phyloP scores from a whole-genome alignment of 2,888 invertebrate species.

The Mesoligia furuncula region DNA sequence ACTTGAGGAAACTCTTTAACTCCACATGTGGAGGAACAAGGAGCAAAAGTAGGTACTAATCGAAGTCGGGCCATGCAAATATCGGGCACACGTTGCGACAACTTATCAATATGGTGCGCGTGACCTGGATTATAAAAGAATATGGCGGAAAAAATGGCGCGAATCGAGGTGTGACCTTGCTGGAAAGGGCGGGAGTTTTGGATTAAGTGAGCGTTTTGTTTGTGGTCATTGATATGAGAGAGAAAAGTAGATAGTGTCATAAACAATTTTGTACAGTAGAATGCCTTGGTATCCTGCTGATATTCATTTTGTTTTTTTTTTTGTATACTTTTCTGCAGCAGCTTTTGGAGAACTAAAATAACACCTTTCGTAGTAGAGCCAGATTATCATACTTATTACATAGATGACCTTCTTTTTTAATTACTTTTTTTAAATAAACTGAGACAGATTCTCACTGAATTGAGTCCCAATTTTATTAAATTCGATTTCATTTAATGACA shows the following conservation, averaged over 20 bases:
- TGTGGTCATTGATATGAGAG: neutral
- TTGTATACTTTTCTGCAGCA: no score
- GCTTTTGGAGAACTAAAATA: neutral
- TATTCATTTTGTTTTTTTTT: no score
- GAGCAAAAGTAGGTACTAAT: slow-evolving; percentile 64
- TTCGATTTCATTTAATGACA: neutral
- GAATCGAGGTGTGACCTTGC: slow-evolving; percentile 48
- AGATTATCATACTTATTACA: neutral
- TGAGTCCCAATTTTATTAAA: neutral
- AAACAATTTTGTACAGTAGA: neutral
- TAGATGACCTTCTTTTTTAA: neutral
- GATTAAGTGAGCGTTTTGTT: slow-evolving; percentile 6
- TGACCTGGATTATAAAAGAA: slow-evolving; percentile 76
- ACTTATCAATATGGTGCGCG: slow-evolving; percentile 84
- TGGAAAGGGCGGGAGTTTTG: slow-evolving; percentile 2
- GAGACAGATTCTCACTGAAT: neutral
- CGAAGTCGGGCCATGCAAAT: slow-evolving; percentile 79
- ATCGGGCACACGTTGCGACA: slow-evolving; percentile 78
- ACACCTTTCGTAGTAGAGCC: neutral
- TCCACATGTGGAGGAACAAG: slow-evolving; percentile 54
- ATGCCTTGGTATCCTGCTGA: no score
- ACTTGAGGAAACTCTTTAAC: slow-evolving; percentile 56
- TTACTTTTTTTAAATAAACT: neutral
- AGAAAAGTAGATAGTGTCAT: neutral
- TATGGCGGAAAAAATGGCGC: slow-evolving; percentile 68